Conservation (phyloP, 2,888 invertebrate genomes). For the Synanthedon tipuliformis region DNA sequence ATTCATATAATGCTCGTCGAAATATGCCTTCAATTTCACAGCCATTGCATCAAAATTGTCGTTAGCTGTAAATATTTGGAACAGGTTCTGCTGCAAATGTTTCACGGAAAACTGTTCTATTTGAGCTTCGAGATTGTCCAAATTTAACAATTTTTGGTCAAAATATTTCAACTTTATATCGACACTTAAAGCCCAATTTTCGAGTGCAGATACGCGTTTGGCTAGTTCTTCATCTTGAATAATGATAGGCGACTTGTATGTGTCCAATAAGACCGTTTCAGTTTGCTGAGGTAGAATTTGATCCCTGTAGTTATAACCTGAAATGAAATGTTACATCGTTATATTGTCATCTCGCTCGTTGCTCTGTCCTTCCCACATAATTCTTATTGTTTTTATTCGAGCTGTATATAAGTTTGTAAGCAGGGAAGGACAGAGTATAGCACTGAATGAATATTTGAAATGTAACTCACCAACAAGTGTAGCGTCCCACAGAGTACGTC, state of each 20-base stretch:
- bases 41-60: slow-evolving; percentile 44
- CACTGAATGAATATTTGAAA: slow-evolving; percentile 27
- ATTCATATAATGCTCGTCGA: slow-evolving; percentile 72
- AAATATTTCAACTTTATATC: slow-evolving; percentile 67
- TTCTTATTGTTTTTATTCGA: slow-evolving; percentile 11
- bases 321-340: slow-evolving; percentile 13
- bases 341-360: slow-evolving; percentile 7
- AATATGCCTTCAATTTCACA: slow-evolving; percentile 68
- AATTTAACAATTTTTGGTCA: slow-evolving; percentile 62
- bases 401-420: slow-evolving; percentile 23
- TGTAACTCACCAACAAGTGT: slow-evolving; percentile 64
- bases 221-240: slow-evolving; percentile 37
- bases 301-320: slow-evolving; percentile 48
- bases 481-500: slow-evolving; percentile 42
- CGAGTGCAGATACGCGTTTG: slow-evolving; percentile 47
- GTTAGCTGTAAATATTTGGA: slow-evolving; percentile 62
- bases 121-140: slow-evolving; percentile 51
- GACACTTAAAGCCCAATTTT: slow-evolving; percentile 61
- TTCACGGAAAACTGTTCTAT: slow-evolving; percentile 68
- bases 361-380: slow-evolving; percentile 65
- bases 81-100: slow-evolving; percentile 65
- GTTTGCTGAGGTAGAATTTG: slow-evolving; percentile 19
- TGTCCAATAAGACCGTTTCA: slow-evolving; percentile 22
- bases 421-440: slow-evolving; percentile 75
- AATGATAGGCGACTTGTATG: slow-evolving; percentile 41